Evolutionary conservation across 2,797 vertebrate genomes (phyloP).

Genomic region (Dicrostonyx torquatus): DNA sequence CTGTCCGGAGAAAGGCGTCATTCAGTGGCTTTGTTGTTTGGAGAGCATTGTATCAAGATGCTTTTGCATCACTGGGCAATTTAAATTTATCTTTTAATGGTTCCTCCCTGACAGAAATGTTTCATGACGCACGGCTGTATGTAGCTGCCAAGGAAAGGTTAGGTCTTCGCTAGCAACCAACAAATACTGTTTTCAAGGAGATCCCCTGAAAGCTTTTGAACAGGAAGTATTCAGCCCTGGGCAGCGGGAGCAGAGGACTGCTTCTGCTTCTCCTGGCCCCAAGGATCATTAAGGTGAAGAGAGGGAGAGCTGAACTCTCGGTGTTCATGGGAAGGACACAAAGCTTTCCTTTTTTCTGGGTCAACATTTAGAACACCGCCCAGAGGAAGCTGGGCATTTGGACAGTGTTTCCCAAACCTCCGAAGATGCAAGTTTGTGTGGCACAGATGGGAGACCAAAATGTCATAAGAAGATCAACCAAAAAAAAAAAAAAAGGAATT

Average conservation of each 20-base stretch:
- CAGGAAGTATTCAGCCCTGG: not conserved
- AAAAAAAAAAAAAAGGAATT: not conserved
- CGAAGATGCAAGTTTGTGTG: not conserved
- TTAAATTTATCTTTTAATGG: not conserved
- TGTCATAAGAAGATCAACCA: not conserved
- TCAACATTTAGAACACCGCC: conserved; percentile 69
- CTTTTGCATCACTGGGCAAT: not conserved
- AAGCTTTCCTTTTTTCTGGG: conserved; percentile 46
- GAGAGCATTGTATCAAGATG: not conserved
- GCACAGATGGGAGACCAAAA: conserved; percentile 10
- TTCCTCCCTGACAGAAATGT: not conserved
- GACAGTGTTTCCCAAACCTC: not conserved
- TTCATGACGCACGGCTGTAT: not conserved
- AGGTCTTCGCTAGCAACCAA: not conserved
- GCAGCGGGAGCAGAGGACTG: not conserved
- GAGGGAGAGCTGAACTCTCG: not conserved
- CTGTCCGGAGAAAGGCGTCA: not conserved
- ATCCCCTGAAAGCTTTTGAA: not conserved
- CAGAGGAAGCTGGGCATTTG: conserved; percentile 52
- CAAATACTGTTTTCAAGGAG: not conserved
- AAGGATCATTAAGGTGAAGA: not conserved
- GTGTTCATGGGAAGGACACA: not conserved
- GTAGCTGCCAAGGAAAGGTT: not conserved
- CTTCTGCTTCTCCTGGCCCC: not conserved
- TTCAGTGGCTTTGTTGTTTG: not conserved